Base-by-base conservation (phyloP, 2,888 invertebrate genomes). In the Lasius platythorax region DNA sequence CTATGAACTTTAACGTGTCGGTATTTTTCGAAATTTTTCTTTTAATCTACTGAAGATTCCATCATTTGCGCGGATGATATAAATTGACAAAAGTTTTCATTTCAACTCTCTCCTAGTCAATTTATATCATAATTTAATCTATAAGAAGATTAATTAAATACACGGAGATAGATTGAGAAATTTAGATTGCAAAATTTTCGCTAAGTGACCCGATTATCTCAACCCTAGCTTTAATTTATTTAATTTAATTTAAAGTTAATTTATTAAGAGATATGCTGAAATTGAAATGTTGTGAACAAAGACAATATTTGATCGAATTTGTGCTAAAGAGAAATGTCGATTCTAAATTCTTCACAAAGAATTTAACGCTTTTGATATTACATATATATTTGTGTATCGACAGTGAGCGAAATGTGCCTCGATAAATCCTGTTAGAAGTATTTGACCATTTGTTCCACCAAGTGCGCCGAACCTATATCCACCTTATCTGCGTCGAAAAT, bases 21-120 rank as follows among this genome's bases (percentile, higher is more conserved):
- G 61, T 88, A 85, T 88, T 87, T 73, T 15, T 37, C 84, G 73
- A 85, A 91, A 91, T 88, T 91, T 89, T 87, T 88, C 90, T 91
- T 89, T 89, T 89, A 87, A 85, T 88, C 75, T 87, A 85, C 84
- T 53, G 28, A 66, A 66, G 37, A 53, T 53, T 53, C 50, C 11
- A 50, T 37, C 43, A 8, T 46, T 28, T 18, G 28, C 9, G 18
- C 4, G 5, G 6, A 18, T 53, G 8, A 23, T 9, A 40, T 43
- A 66, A 23, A 4, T n/a, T 73, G 30, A 30, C 6, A 9, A 46
- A 15, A 23, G 15, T 28, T 46, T 63, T 30, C 15, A 37, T 30
- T 30, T 30, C 5, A 15, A 4, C 28, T 68, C 23, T 23, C 23
- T 23, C 23, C 15, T 33, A 23, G 4, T 37, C 12, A 43, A 76